Base-by-base conservation (phyloP, 2,888 invertebrate genomes). In the Hedya salicella region DNA sequence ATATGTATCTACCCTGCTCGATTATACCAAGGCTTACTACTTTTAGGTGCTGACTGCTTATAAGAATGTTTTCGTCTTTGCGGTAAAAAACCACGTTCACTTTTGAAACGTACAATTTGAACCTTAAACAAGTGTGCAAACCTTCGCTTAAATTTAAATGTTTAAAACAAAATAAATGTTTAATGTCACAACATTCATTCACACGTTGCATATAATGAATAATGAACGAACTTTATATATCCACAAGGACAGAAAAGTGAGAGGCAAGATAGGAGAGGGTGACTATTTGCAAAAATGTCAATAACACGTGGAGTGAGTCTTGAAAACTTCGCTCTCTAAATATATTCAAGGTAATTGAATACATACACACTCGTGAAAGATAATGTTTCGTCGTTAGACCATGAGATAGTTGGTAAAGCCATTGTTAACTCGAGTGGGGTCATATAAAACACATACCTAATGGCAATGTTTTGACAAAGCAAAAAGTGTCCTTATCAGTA, bases 11-110 rank as follows among this genome's bases (percentile, higher is more conserved):
- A 54, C 82, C 77, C 80, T 81, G 84, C 78, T 78, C 81, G 83
- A 86, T 86, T 82, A 83, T 83, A 88, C 85, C 91, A 91, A 91
- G 91, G 91, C 79, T 87, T 89, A 87, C 91, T 82, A 89, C 90
- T 90, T 91, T 91, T 85, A 82, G 87, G 76, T 74, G 70, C 69
- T 73, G 78, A 78, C 78, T 71, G 30, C 19, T 30, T 60, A 65
- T 49, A 65, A 40, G 40, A 53, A 77, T 73, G 81, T 80, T 83
- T 80, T 80, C 76, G 77, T 75, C 75, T 69, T 63, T 63, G 70
- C 70, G 74, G 3, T 75, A 73, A 74, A 75, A 75, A 68, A 39
- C 52, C 73, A 75, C 74, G 75, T 75, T 69, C 70, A 67, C 66
- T 71, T 70, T 74, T 78, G 72, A 80, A 77, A 79, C 75, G 77